Percentiles rank a stretch among this genome's conserved stretches.
Evolutionary conservation across 2,113 vertebrate genomes (phyloP).

Genomic region (Caloenas nicobarica): DNA sequence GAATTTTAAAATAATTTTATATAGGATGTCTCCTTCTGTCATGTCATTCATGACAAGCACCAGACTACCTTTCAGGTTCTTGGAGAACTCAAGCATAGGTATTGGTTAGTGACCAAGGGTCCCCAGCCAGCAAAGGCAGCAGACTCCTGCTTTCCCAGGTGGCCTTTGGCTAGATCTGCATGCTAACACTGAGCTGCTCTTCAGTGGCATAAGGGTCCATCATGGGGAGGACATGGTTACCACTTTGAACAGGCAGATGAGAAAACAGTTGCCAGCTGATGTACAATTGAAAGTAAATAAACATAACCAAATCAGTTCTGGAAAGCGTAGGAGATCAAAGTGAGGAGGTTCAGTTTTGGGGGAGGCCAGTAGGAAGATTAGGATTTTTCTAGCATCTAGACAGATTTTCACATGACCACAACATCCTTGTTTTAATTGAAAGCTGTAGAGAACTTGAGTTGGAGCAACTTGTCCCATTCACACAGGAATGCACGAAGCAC

Average conservation of each 20-base stretch:
- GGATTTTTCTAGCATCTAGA: background rate
- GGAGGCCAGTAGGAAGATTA: background rate
- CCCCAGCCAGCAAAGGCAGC: background rate
- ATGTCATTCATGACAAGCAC: background rate
- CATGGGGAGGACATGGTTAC: background rate
- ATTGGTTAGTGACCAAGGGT: background rate
- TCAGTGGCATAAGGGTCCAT: background rate
- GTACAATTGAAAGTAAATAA: background rate
- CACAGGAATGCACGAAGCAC: background rate
- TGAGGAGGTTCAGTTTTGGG: background rate
- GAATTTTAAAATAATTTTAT: slow-evolving; percentile 9
- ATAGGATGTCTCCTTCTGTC: background rate
- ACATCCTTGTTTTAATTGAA: background rate
- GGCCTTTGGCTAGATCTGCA: background rate
- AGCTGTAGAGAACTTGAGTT: background rate
- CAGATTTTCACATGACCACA: background rate
- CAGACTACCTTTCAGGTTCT: background rate
- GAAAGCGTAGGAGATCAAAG: background rate
- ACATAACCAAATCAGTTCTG: background rate
- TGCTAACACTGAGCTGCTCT: background rate
- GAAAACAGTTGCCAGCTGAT: background rate
- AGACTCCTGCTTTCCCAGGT: background rate
- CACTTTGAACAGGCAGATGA: background rate
- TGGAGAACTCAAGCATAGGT: background rate
- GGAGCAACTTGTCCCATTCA: background rate